Percentiles rank a stretch among this genome's conserved stretches.
Conservation (phyloP, 2,888 invertebrate species). For the Mycalesis mineus region DNA sequence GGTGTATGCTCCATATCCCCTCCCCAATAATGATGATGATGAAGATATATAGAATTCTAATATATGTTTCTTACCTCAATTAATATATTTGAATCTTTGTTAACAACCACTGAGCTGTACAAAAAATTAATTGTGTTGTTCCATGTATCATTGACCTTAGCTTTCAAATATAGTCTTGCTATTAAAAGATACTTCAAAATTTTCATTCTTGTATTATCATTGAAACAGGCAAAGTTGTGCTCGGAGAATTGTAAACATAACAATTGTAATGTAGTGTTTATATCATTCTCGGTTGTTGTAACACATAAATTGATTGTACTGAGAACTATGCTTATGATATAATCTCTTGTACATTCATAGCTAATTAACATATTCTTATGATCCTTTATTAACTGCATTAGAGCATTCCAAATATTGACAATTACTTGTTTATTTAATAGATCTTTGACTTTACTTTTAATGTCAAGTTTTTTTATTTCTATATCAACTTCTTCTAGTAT, state of each 20-base stretch:
- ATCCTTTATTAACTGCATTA: constrained; percentile 41
- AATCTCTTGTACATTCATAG: constrained; percentile 34
- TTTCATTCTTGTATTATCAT: constrained; percentile 37
- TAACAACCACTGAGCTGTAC: constrained; percentile 40
- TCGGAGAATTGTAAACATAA: constrained; percentile 46
- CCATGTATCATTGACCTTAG: constrained; percentile 43
- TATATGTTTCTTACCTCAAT: constrained; percentile 41
- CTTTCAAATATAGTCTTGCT: constrained; percentile 39
- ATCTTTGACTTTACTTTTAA: constrained; percentile 4
- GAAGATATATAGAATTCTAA: too few relatives aligned
- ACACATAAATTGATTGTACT: constrained; percentile 39
- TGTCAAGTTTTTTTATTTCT: constrained; percentile 28
- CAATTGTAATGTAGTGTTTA: constrained; percentile 41
- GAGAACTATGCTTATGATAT: constrained; percentile 45
- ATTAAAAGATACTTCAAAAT: constrained; percentile 50
- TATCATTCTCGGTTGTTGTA: constrained; percentile 38
- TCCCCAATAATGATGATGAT: too few relatives aligned
- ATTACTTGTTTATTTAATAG: constrained; percentile 36
- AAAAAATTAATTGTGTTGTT: constrained; percentile 39
- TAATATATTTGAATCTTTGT: constrained; percentile 37
- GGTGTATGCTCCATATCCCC: too few relatives aligned
- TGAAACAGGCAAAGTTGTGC: constrained; percentile 34
- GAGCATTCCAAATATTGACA: constrained; percentile 38
- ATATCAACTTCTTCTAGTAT: constrained; percentile 47
- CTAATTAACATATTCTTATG: constrained; percentile 39